These are phyloP conservation scores for Pangasius macronema DNA, from an alignment of 2,797 vertebrate genomes.

Conservation along the genomic window DNA sequence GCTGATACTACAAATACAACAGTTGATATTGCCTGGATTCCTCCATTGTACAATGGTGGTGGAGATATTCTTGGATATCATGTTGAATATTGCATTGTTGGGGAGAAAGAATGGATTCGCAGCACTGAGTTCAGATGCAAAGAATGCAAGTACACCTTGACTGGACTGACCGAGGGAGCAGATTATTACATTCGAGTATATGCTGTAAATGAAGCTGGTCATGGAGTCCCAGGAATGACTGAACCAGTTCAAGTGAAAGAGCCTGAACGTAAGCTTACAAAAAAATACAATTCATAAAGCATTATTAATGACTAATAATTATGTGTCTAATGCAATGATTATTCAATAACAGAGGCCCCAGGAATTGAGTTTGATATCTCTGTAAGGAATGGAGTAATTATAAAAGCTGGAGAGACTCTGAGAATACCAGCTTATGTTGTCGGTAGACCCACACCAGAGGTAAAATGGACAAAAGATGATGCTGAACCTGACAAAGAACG, in stretches of 20 bases:
- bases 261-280: constrained; percentile 82
- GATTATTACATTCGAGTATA: constrained; percentile 92
- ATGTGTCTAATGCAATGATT: constrained; percentile 20
- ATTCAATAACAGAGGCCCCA: constrained; percentile 80
- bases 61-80: constrained; percentile 95
- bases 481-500: constrained; percentile 85
- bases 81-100: constrained; percentile 80
- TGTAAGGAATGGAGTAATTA: constrained; percentile 87
- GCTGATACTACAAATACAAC: constrained; percentile 87
- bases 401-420: constrained; percentile 87
- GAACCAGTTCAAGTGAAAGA: constrained; percentile 88
- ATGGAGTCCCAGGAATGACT: constrained; percentile 91
- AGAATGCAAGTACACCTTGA: constrained; percentile 84
- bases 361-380: constrained; percentile 85
- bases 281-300: neutral
- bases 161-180: constrained; percentile 89
- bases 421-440: constrained; percentile 88
- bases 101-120: constrained; percentile 92
- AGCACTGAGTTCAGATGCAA: constrained; percentile 93
- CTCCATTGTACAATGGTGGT: constrained; percentile 93
- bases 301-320: neutral
- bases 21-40: constrained; percentile 89
- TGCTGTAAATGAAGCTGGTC: constrained; percentile 90
- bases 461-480: constrained; percentile 87
- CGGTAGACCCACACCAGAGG: constrained; percentile 88